Conservation (phyloP, 2,888 invertebrate genomes). For the Cenopis cana region DNA sequence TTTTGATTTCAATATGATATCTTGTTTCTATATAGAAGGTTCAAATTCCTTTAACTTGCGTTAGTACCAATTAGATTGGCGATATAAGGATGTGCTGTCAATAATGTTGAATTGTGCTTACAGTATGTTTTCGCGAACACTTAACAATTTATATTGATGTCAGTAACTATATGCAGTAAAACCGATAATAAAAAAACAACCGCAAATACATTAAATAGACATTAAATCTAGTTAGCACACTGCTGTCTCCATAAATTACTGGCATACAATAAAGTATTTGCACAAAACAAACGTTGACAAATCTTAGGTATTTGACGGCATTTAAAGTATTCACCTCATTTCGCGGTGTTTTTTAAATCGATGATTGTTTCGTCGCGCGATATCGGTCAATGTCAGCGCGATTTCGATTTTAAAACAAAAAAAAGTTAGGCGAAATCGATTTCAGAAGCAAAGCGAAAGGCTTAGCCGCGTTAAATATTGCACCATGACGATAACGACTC, state of each 20-base stretch:
- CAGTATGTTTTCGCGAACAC: no score
- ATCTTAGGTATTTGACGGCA: slow-evolving; percentile 39
- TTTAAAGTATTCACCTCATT: slow-evolving; percentile 50
- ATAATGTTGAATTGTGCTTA: no score
- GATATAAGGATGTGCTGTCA: no score
- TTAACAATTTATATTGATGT: no score
- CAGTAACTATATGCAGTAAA: no score
- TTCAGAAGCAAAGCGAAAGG: slow-evolving; percentile 51
- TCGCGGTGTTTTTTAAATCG: slow-evolving; percentile 50
- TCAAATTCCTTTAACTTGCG: no score
- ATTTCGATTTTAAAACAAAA: slow-evolving; percentile 68
- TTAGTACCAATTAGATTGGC: no score
- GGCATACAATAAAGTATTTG: slow-evolving; percentile 9
- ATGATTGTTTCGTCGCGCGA: slow-evolving; percentile 71
- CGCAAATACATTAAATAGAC: slow-evolving; percentile 5
- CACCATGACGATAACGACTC: slow-evolving; percentile 32
- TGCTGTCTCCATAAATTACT: slow-evolving; percentile 14
- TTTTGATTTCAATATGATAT: no score
- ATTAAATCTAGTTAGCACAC: slow-evolving; percentile 33
- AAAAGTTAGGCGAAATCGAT: slow-evolving; percentile 49
- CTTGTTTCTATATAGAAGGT: no score
- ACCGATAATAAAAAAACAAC: slow-evolving; percentile 1
- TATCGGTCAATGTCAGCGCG: slow-evolving; percentile 78
- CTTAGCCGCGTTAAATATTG: slow-evolving; percentile 43
- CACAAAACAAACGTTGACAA: slow-evolving; percentile 15